A percentile compares a stretch with the other conserved stretches of the same genome.
Evolutionary conservation across 2,888 invertebrate genomes (phyloP).

Genomic region (Apantesis nais): DNA sequence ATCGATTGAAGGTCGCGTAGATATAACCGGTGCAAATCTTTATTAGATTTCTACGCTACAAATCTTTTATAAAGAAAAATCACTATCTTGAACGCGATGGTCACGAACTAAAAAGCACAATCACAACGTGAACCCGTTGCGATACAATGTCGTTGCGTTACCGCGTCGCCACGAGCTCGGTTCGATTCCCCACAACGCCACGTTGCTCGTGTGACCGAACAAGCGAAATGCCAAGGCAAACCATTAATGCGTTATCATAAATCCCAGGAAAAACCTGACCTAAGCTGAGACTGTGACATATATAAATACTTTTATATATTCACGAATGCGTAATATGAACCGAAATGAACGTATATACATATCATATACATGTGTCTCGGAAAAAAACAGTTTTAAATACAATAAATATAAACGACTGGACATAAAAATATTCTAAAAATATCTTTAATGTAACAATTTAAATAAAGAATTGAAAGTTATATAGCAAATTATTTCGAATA

Average conservation of each 20-base stretch:
- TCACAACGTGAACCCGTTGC: conserved; percentile 6
- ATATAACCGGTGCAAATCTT: not conserved
- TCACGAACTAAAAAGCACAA: not conserved
- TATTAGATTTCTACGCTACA: not conserved
- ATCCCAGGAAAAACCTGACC: conserved; percentile 2
- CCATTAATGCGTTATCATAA: conserved; percentile 14
- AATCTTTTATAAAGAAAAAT: not conserved
- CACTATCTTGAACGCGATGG: not conserved
- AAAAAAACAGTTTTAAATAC: too few species aligned
- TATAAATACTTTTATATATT: conserved; percentile 12
- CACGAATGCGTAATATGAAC: not conserved
- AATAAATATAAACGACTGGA: too few species aligned
- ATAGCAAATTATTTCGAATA: too few species aligned
- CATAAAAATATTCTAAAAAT: too few species aligned
- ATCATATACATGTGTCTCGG: too few species aligned
- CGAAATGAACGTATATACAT: too few species aligned
- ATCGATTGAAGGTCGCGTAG: not conserved
- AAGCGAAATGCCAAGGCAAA: conserved; percentile 39
- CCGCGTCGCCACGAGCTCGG: not conserved
- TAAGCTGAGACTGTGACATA: not conserved
- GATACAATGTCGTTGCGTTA: conserved; percentile 7
- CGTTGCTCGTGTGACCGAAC: conserved; percentile 1
- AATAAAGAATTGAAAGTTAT: too few species aligned
- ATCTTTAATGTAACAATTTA: too few species aligned
- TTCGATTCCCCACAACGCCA: not conserved